Evolutionary conservation across 2,113 vertebrate genomes (phyloP), one percentile per base, ranked within the genome.

Genomic region (Melanostigma gelatinosum): DNA sequence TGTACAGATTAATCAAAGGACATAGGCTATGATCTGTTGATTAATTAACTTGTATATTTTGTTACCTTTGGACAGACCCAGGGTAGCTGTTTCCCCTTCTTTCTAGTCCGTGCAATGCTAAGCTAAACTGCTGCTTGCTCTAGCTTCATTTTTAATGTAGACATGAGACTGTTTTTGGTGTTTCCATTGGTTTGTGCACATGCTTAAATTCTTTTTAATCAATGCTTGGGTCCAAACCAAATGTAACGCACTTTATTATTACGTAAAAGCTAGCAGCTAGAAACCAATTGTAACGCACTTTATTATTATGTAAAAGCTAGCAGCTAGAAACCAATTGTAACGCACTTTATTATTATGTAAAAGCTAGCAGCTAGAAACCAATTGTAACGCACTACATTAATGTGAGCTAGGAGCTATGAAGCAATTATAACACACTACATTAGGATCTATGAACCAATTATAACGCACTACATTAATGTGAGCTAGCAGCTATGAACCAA

Each of bases 101-200:
- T 12, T 38, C 20, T 11, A n/a, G 20, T 48, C 22, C 29, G 6
- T 58, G 40, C 44, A 46, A 54, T 57, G 29, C 40, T 71, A 36
- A 34, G 10, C 34, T 57, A 52, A 75, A 2, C 0, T 24, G 40
- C 58, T 0, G 6, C 46, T 62, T 1, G 8, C 27, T 61, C 4
- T 42, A 9, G 55, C 27, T 77, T 62, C 20, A 75, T 63, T 57
- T 65, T 61, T 42, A 42, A 27, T 1, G 1, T 34, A 27, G 0
- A 52, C 32, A 58, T 29, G 4, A 22, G 12, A 27, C 42, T 50
- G 50, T 61, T 67, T 62, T 4, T 27, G 64, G 69, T 72, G 63
- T 70, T 85, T 74, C 75, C 27, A 61, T 82, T 70, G 75, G 50
- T 69, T 68, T 82, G 79, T 63, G 24, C 60, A 69, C 2, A 50